A percentile compares a stretch with the other conserved stretches of the same genome.
These are phyloP conservation scores for Chaetura pelagica DNA, from an alignment of 2,113 vertebrate genomes.

Conservation along the genomic window DNA sequence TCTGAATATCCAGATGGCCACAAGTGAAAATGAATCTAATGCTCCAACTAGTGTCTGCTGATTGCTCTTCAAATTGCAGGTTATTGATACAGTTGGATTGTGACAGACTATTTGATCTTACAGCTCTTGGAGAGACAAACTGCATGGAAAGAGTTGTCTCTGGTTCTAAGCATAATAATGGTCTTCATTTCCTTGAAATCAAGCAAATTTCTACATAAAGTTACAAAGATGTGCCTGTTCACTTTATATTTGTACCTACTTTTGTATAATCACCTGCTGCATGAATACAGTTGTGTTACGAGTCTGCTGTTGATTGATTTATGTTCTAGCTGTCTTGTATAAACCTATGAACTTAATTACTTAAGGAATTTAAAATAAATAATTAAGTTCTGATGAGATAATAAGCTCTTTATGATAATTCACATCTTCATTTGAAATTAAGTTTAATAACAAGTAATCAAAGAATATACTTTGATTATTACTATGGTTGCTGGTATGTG, in stretches of 20 bases:
- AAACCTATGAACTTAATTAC: not conserved
- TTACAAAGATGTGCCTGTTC: not conserved
- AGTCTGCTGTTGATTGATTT: not conserved
- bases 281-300: not conserved
- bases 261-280: not conserved
- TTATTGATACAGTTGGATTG: not conserved
- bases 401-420: not conserved
- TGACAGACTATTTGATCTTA: not conserved
- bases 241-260: not conserved
- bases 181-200: not conserved
- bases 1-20: not conserved
- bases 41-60: not conserved
- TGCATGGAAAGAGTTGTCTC: not conserved
- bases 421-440: not conserved
- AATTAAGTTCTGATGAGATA: not conserved
- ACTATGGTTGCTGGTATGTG: not conserved
- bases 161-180: not conserved
- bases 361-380: not conserved
- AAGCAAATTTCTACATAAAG: not conserved
- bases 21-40: constrained; percentile 41
- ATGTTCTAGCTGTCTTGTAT: not conserved
- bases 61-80: not conserved
- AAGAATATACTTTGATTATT: not conserved
- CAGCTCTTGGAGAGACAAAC: not conserved
- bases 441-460: not conserved